These are phyloP conservation scores for Dunckerocampus dactyliophorus DNA, from an alignment of 2,113 vertebrate genomes.

Conservation along the genomic window DNA sequence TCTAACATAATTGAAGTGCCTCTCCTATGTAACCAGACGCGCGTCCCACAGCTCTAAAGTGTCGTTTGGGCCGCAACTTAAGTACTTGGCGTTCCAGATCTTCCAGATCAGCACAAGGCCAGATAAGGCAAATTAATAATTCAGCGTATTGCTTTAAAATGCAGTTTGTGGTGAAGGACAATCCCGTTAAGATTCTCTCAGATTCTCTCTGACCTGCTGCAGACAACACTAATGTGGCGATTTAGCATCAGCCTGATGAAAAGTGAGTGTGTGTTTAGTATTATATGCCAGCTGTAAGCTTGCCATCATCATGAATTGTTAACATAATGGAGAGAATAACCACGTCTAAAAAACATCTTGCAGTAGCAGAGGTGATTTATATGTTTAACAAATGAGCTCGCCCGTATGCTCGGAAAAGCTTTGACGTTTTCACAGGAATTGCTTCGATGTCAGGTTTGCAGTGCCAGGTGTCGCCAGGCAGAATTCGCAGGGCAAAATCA, in stretches of 20 bases:
- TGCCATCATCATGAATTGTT: too few species aligned
- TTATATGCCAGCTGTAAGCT: too few species aligned
- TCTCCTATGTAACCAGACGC: conserved; percentile 46
- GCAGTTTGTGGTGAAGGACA: conserved; percentile 39
- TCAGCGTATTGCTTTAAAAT: conserved; percentile 48
- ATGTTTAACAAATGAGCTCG: too few species aligned
- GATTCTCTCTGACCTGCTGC: conserved; percentile 14
- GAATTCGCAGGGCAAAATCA: too few species aligned
- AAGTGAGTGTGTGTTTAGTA: background rate
- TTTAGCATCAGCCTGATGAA: background rate
- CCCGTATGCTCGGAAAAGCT: too few species aligned
- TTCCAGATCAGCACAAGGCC: conserved; percentile 39
- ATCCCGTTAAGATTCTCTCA: conserved; percentile 12
- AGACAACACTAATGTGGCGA: conserved; percentile 1
- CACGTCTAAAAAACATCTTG: too few species aligned
- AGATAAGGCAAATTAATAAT: conserved; percentile 60
- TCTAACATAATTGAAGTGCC: conserved; percentile 35
- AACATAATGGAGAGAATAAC: too few species aligned
- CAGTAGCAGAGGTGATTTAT: too few species aligned
- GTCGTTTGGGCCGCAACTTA: conserved; percentile 47
- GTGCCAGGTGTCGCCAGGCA: too few species aligned
- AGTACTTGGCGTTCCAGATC: conserved; percentile 37
- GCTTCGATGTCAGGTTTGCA: too few species aligned
- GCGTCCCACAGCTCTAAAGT: conserved; percentile 47
- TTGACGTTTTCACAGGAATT: too few species aligned